A percentile compares a stretch with the other conserved stretches of the same genome.
These are phyloP conservation scores for Megaustenia siamemsis DNA, from an alignment of 2,888 invertebrate genomes.

Conservation along the genomic window DNA sequence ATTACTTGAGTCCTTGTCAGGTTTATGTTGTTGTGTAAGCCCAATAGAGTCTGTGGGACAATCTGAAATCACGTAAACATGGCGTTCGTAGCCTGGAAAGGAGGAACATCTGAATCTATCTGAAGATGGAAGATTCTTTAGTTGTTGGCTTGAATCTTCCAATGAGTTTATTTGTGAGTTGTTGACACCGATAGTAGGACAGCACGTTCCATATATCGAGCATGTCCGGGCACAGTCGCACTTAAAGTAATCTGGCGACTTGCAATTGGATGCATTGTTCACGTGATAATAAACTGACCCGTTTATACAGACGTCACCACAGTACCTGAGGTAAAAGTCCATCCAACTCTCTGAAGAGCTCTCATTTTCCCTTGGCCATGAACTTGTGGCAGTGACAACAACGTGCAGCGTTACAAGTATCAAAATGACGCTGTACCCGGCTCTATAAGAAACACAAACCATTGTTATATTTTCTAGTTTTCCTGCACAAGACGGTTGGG, in stretches of 20 bases:
- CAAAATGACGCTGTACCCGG: no score
- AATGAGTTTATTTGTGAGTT: no score
- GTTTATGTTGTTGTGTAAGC: not conserved
- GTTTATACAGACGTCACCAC: not conserved
- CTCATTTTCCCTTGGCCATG: no score
- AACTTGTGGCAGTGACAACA: no score
- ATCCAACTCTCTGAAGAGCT: conserved; percentile 8
- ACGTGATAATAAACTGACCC: no score
- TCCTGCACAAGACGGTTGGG: no score
- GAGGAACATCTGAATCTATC: not conserved
- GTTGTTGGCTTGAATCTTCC: not conserved
- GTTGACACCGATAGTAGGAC: not conserved
- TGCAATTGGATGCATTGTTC: not conserved
- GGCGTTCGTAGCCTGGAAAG: not conserved
- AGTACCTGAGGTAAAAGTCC: not conserved
- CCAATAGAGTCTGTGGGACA: not conserved
- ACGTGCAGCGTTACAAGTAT: no score
- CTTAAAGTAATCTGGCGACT: not conserved
- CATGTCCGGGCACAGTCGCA: conserved; percentile 33
- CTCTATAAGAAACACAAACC: no score
- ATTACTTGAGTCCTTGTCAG: not conserved
- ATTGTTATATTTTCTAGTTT: no score
- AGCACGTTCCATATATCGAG: conserved; percentile 10
- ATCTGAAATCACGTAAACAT: conserved; percentile 5
- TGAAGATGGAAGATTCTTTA: not conserved